Percentiles rank a stretch among this genome's conserved stretches.
Conservation (phyloP, 2,888 invertebrate species). For the Habrosyne pyritoides region DNA sequence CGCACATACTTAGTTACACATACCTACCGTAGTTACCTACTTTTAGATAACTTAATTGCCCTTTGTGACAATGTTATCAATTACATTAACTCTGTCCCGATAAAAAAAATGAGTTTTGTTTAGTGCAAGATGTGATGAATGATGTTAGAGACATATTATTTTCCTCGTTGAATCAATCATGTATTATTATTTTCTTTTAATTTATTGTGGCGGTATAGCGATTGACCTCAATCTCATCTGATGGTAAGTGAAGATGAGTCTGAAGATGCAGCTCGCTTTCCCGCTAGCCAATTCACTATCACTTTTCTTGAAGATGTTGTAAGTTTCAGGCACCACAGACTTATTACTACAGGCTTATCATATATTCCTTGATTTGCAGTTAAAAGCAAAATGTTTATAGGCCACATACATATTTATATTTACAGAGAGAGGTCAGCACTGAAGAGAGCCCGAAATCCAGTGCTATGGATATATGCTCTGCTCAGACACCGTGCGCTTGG, state of each 20-base stretch:
- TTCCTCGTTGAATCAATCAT: constrained; percentile 10
- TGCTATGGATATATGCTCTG: constrained; percentile 37
- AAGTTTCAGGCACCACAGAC: no score
- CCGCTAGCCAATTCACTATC: no score
- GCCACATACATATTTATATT: constrained; percentile 21
- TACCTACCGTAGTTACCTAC: constrained; percentile 18
- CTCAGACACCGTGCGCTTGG: constrained; percentile 61
- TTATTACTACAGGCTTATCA: no score
- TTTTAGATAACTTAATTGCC: constrained; percentile 49
- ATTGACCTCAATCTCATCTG: no score
- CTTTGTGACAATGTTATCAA: constrained; percentile 55
- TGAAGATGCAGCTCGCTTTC: no score
- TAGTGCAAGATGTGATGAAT: background rate
- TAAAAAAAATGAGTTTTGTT: constrained; percentile 33
- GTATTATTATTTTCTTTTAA: no score
- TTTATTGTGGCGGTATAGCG: no score
- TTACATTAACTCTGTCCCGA: constrained; percentile 27
- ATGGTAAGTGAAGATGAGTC: no score
- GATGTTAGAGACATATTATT: constrained; percentile 25
- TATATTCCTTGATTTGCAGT: background rate
- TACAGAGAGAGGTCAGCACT: constrained; percentile 44
- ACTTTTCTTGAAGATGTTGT: no score
- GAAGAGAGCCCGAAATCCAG: constrained; percentile 21
- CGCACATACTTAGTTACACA: constrained; percentile 40
- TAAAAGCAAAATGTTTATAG: background rate